Base-by-base conservation (phyloP, 2,797 vertebrate genomes). In the Chromobotia macracanthus region DNA sequence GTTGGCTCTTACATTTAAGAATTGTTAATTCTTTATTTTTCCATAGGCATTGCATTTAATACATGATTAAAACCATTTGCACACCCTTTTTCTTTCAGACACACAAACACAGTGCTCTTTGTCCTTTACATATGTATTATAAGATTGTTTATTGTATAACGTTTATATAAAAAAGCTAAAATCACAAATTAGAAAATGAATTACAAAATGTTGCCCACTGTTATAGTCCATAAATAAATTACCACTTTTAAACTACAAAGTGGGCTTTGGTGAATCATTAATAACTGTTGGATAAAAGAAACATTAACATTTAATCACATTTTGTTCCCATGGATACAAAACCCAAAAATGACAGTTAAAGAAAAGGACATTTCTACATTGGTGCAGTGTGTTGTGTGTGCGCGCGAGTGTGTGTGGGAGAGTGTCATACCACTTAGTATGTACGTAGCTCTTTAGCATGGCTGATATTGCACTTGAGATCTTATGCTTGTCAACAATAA, bases 311-410 rank as follows among this genome's bases (percentile, higher is more conserved):
- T 79, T 72, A 65, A 72, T 79, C 77, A 46, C 77, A 56, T 56
- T 71, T 72, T 63, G 60, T 79, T 79, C 60, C 77, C 58, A 72
- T 65, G 77, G 77, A 64, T 64, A 72, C 68, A 72, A 79, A 70
- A 35, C 5, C 6, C 18, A 28, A 65, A 77, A 70, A 68, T 48
- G 21, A 70, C 21, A 38, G 67, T 19, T 19, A 55, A 25, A 71
- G 48, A 65, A 65, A 72, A 44, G 18, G 7, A 63, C 46, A 44
- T 53, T 21, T 21, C 19, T 25, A n/a, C 8, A 13, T 41, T 44
- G 41, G 9, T 44, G 41, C 41, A 12, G n/a, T 48, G 65, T 21
- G 23, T n/a, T 6, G 6, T 56, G 50, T 44, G 41, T 44, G 41
- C 11, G 35, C 8, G 35, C 8, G 6, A 53, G 46, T 38, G n/a